These are phyloP conservation scores for Piprites chloris DNA, from an alignment of 2,113 vertebrate species.

Conservation along the genomic window DNA sequence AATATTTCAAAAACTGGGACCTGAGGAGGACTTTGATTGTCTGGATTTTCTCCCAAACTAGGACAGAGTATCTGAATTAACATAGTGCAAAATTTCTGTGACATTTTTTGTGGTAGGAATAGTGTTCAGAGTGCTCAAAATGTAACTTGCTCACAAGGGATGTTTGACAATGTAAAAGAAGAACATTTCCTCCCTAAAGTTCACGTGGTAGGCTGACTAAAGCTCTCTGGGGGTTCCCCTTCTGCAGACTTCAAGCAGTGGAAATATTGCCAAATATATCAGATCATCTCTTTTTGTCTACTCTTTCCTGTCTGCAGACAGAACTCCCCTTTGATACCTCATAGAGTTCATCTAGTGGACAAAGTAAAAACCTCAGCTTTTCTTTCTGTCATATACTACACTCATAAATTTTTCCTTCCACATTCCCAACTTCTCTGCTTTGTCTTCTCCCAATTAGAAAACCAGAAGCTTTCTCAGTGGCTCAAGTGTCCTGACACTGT, in stretches of 20 bases:
- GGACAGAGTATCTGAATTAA: neutral
- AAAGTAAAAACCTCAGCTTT: neutral
- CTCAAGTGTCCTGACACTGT: neutral
- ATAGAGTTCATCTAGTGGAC: neutral
- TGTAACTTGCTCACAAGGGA: neutral
- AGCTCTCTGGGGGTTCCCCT: constrained; percentile 39
- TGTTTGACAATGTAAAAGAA: constrained; percentile 15
- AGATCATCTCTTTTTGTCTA: constrained; percentile 21
- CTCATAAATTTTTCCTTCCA: neutral
- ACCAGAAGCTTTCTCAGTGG: neutral
- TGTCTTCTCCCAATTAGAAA: neutral
- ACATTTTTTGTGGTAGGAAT: neutral
- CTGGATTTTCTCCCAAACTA: neutral
- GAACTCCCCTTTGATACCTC: constrained; percentile 1
- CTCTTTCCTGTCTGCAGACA: neutral
- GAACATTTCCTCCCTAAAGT: constrained; percentile 28
- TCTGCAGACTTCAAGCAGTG: constrained; percentile 2
- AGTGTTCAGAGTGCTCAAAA: constrained; percentile 3
- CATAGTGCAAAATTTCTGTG: neutral
- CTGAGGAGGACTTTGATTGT: neutral
- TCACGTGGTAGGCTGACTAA: constrained; percentile 38
- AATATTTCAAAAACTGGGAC: neutral
- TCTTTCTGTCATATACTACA: neutral
- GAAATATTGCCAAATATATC: constrained; percentile 25
- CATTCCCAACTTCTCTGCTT: neutral